Base-by-base conservation (phyloP, 2,113 vertebrate genomes). In the Sylvietta virens region DNA sequence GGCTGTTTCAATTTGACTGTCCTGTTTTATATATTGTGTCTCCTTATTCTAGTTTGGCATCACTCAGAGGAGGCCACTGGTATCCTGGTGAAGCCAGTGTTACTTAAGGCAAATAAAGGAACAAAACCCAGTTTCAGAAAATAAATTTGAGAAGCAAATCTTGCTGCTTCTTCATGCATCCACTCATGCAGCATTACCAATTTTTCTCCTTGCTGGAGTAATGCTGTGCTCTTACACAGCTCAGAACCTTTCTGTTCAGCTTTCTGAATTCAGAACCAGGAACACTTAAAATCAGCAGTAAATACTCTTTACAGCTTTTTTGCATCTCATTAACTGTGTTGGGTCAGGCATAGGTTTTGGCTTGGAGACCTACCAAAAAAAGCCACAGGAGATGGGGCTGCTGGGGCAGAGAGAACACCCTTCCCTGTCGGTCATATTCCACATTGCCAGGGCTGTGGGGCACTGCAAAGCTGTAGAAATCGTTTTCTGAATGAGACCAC, bases 201-300 rank as follows among this genome's bases (percentile, higher is more conserved):
- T 39, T 62, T 13, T 19, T 40, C 35, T 16, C 1, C 31, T 33
- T 83, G 51, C 40, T 65, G 45, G 9, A 10, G 42, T 31, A 31
- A 23, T 10, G 19, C 44, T 2, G 1, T 30, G 12, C 13, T 86
- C 39, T 82, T 21, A 2, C 0, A 0, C 11, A 24, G n/a, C 73
- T 79, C 4, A 2, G 35, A 31, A 39, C 28, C 47, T 66, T 73
- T 64, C 74, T 73, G 5, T 57, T 70, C 53, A 66, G 23, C 57
- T 53, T 83, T 53, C 21, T 74, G 69, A 56, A 47, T 84, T 94
- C 39, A 56, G 61, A 92, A 39, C 18, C 15, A 60, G 26, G 22
- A 77, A 11, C 0, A 1, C 40, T 74, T 72, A 81, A 53, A 28
- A 37, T 0, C 0, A 81, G 53, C 23, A 33, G 37, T 40, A 58